Percentiles rank a stretch among this genome's conserved stretches.
Conservation (phyloP, 2,797 vertebrate species). For the Microhierax caerulescens region DNA sequence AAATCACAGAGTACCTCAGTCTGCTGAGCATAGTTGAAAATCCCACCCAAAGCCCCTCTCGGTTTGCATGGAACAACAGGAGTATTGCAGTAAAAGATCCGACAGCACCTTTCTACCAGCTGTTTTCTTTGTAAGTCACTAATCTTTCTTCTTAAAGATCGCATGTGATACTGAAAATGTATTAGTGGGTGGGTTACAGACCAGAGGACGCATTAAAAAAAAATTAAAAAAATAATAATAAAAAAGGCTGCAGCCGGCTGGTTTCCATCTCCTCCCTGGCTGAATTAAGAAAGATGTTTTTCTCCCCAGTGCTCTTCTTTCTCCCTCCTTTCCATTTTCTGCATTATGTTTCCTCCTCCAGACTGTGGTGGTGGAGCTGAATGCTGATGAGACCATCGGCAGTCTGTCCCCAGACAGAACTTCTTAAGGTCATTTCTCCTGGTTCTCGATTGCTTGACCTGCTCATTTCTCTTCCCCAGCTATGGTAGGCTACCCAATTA, state of each 20-base stretch:
- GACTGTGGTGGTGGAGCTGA: conserved; percentile 50
- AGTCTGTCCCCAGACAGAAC: conserved; percentile 51
- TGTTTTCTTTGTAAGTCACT: background rate
- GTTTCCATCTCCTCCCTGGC: conserved; percentile 28
- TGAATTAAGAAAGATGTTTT: conserved; percentile 58
- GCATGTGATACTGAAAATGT: background rate
- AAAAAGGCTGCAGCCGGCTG: background rate
- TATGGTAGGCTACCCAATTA: conserved; percentile 41
- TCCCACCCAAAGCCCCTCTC: background rate
- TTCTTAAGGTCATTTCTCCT: conserved; percentile 60
- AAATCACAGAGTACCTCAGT: background rate
- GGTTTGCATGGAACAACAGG: rapidly evolving
- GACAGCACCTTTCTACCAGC: background rate
- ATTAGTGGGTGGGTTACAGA: background rate
- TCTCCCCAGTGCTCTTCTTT: conserved; percentile 22
- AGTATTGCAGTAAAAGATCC: background rate
- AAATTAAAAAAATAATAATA: background rate
- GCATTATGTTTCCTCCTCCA: conserved; percentile 59
- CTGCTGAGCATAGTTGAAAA: background rate
- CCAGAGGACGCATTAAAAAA: background rate
- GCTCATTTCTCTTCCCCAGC: conserved; percentile 15
- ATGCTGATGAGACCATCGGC: conserved; percentile 61
- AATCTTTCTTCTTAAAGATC: background rate
- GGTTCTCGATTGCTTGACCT: conserved; percentile 7
- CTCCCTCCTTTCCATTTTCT: conserved; percentile 45